Base-by-base conservation (phyloP, 2,888 invertebrate genomes). In the Platycnemis pennipes region DNA sequence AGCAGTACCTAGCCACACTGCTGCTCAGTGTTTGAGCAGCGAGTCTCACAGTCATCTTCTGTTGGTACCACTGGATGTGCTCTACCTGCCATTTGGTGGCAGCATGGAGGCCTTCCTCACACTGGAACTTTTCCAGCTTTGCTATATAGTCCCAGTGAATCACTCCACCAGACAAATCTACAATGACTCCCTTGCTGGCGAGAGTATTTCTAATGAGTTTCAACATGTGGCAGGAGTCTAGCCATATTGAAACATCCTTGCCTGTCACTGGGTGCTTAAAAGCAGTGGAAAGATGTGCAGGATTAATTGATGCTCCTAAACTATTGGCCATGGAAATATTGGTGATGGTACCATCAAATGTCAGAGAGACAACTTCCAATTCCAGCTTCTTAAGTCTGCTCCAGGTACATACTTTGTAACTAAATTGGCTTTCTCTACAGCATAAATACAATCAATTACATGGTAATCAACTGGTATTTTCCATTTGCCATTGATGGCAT, bases 381-480 rank as follows among this genome's bases (percentile, higher is more conserved):
- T 2, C 91, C 91, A 31, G 53, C 37, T 31, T 91, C 2, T 13
- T 5, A 91, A 2, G 16, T 49, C 5, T 2, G 44, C 63, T 16
- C 44, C 8, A 49, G 4, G 1, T 49, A 11, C 2, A 3, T 3
- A 2, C 31, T 85, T 37, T 31, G 11, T 7, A n/a, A 91, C 49
- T 2, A 91, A 49, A 26, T 91, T 91, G 2, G 49, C 91, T 31
- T 8, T 53, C 13, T 49, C 91, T 45, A 49, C 44, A 1, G 56
- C 91, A 56, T 0, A 8, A 11, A 87, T 7, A 2, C 87, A 2
- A 11, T 87, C 19, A 87, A 87, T 87, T 3, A 87, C 95, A 95
- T 96, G 96, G 94, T 96, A 96, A 0, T 95, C 96, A 13, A 96
- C 95, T 42, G 96, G 96, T 26, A 96, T 85, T 95, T 96, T 96